Evolutionary conservation across 2,113 vertebrate genomes (phyloP).

Genomic region (Platichthys flesus): DNA sequence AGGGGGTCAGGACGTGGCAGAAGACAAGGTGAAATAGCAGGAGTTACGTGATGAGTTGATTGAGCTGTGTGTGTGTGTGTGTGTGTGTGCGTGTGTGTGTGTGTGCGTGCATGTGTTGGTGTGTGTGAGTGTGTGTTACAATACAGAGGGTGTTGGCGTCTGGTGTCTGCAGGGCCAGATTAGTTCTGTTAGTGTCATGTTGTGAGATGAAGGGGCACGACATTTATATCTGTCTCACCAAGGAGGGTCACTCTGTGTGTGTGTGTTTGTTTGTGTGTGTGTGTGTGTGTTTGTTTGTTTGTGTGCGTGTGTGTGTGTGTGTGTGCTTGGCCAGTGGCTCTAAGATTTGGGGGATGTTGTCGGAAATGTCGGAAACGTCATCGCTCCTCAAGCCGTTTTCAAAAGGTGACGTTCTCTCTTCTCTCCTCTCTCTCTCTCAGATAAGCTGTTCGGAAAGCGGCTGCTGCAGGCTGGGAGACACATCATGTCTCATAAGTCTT

Average conservation of each 20-base stretch:
- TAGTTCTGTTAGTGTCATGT: constrained; percentile 59
- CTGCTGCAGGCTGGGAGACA: constrained; percentile 95
- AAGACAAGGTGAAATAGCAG: no score
- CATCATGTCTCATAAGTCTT: constrained; percentile 98
- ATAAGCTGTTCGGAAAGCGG: constrained; percentile 96
- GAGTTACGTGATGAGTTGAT: no score
- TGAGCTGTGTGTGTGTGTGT: neutral
- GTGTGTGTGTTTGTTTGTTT: neutral
- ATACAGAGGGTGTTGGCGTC: constrained; percentile 36
- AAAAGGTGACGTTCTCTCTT: constrained; percentile 61
- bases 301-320: neutral
- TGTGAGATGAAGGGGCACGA: constrained; percentile 60
- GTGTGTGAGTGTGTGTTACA: neutral
- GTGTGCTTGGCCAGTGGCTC: constrained; percentile 6
- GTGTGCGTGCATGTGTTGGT: neutral
- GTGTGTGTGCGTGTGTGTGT: neutral
- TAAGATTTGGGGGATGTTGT: constrained; percentile 2
- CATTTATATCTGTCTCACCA: constrained; percentile 71
- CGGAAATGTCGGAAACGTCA: constrained; percentile 56
- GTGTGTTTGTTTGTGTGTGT: neutral
- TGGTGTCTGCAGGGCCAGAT: constrained; percentile 47
- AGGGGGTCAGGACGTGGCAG: neutral
- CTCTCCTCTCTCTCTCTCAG: constrained; percentile 74
- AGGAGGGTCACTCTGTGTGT: constrained; percentile 21
- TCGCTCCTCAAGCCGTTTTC: constrained; percentile 38